These are phyloP conservation scores for Pterophyllum scalare DNA, from an alignment of 2,113 vertebrate genomes.

Conservation along the genomic window DNA sequence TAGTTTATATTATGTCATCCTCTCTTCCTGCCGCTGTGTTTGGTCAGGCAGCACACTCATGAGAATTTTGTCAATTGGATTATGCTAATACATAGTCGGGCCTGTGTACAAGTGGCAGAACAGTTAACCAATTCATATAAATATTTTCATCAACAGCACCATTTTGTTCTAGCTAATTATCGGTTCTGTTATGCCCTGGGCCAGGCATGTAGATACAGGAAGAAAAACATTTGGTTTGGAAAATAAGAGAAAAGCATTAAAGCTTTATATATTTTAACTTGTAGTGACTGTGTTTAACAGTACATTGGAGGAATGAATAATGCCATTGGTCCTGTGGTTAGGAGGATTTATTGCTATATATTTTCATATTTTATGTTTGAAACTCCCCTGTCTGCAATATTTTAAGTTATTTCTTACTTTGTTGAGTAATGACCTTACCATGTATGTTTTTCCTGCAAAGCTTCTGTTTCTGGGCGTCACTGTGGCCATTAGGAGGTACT, in stretches of 20 bases:
- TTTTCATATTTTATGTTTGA: conserved; percentile 80
- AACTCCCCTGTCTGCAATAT: conserved; percentile 78
- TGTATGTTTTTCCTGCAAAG: conserved; percentile 76
- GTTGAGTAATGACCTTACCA: conserved; percentile 78
- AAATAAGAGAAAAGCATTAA: conserved; percentile 78
- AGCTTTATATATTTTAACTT: conserved; percentile 79
- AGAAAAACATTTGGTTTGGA: conserved; percentile 82
- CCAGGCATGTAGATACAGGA: conserved; percentile 72
- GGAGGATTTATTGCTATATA: conserved; percentile 77
- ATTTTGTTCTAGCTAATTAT: conserved; percentile 68
- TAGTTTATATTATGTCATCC: conserved; percentile 65
- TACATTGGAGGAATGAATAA: conserved; percentile 79
- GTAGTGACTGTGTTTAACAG: conserved; percentile 71
- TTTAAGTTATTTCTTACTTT: conserved; percentile 72
- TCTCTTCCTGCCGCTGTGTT: conserved; percentile 60
- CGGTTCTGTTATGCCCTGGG: conserved; percentile 51
- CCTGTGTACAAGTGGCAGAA: conserved; percentile 52
- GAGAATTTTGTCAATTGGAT: conserved; percentile 67
- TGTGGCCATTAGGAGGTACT: conserved; percentile 59
- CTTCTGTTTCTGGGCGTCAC: conserved; percentile 77
- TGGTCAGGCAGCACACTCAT: conserved; percentile 58
- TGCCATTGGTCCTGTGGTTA: conserved; percentile 74
- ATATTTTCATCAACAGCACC: conserved; percentile 66
- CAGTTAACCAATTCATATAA: conserved; percentile 65
- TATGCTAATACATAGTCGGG: conserved; percentile 54